phyloP scores from a whole-genome alignment of 2,113 vertebrate species.

The Anhinga rufa region DNA sequence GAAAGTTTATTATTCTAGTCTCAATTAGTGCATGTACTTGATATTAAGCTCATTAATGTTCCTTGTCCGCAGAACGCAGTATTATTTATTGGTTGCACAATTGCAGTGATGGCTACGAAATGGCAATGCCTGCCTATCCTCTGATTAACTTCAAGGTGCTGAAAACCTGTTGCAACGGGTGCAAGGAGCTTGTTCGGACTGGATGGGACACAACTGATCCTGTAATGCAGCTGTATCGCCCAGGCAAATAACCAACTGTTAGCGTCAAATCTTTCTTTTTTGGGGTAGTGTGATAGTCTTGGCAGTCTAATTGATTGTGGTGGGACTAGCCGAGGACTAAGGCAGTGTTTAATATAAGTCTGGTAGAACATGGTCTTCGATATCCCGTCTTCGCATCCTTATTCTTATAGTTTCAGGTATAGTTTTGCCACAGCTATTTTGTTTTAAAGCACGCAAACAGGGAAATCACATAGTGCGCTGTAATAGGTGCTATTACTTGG shows the following conservation, averaged over 20 bases:
- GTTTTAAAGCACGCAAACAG: background rate
- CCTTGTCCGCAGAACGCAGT: background rate
- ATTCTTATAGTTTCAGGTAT: background rate
- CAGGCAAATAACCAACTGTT: background rate
- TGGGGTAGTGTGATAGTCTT: fast-evolving
- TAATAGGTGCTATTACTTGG: background rate
- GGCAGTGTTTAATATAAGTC: fast-evolving
- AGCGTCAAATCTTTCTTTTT: background rate
- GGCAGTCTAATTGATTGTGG: background rate
- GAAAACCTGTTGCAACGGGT: background rate
- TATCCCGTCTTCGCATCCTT: background rate
- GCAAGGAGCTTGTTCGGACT: fast-evolving
- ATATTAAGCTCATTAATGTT: background rate
- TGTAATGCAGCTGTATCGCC: fast-evolving
- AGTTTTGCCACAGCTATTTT: background rate
- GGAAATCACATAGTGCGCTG: background rate
- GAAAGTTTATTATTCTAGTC: background rate
- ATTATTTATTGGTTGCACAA: background rate
- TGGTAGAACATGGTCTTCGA: fast-evolving
- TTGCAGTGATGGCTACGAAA: background rate
- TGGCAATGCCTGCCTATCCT: background rate
- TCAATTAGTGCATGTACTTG: background rate
- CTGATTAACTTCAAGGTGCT: background rate
- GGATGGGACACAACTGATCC: background rate
- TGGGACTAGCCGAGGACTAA: background rate